Percentiles rank a stretch among this genome's conserved stretches.
Evolutionary conservation across 2,888 invertebrate genomes (phyloP).

Genomic region (Rotaria socialis): DNA sequence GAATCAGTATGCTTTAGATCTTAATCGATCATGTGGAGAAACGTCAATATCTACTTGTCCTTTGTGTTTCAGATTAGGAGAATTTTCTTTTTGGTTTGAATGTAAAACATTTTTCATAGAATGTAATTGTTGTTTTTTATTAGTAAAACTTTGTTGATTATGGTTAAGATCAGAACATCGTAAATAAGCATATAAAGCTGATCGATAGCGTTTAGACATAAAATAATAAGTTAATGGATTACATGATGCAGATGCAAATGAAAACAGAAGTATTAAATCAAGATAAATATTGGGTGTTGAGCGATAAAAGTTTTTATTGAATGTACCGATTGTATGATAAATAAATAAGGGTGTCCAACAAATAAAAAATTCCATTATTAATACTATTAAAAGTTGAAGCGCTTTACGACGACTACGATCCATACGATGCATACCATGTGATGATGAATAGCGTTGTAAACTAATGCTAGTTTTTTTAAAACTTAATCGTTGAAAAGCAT

Average conservation of each 20-base stretch:
- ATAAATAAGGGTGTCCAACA: slow-evolving; percentile 36
- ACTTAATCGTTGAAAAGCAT: background rate
- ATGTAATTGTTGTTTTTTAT: background rate
- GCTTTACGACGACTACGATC: slow-evolving; percentile 21
- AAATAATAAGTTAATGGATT: slow-evolving; percentile 37
- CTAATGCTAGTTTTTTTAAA: background rate
- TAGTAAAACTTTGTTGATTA: background rate
- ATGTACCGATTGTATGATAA: slow-evolving; percentile 33
- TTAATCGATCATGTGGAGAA: background rate
- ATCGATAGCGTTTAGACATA: slow-evolving; percentile 15
- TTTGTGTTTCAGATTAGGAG: background rate
- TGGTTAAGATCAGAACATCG: background rate
- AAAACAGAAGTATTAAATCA: slow-evolving; percentile 2
- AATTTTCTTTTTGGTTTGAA: background rate
- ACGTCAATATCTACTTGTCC: background rate
- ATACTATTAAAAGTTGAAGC: background rate
- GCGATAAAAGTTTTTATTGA: background rate
- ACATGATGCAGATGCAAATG: slow-evolving; percentile 33
- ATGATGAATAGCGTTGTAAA: background rate
- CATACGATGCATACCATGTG: background rate
- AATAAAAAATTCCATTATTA: slow-evolving; percentile 26
- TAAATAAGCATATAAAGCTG: background rate
- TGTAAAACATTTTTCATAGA: background rate
- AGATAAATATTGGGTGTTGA: background rate
- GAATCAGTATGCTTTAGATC: background rate